Conservation (phyloP, 2,888 invertebrate species). For the Harpalus rufipes region DNA sequence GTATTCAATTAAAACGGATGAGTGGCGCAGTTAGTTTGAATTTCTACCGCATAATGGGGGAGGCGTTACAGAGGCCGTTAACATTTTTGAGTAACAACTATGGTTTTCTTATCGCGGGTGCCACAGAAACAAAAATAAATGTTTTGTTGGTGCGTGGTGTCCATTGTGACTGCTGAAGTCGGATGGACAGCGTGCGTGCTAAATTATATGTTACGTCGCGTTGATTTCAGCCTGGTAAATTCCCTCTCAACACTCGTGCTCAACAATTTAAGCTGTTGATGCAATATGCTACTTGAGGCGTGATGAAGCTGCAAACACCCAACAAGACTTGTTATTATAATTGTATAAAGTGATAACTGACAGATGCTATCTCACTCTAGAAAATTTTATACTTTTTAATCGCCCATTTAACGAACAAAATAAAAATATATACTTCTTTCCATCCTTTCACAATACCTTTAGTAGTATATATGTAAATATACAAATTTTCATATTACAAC, state of each 20-base stretch:
- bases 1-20: slow-evolving; percentile 75
- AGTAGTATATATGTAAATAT: too few relatives aligned
- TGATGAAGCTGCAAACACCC: slow-evolving; percentile 13
- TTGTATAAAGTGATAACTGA: slow-evolving; percentile 20
- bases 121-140: slow-evolving; percentile 66
- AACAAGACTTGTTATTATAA: slow-evolving; percentile 16
- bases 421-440: slow-evolving; percentile 2
- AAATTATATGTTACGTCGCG: slow-evolving; percentile 40
- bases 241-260: slow-evolving; percentile 31
- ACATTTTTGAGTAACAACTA: slow-evolving; percentile 74
- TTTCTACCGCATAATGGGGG: slow-evolving; percentile 73
- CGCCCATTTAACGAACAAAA: slow-evolving; percentile 22
- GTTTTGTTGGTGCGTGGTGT: slow-evolving; percentile 56
- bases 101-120: slow-evolving; percentile 69
- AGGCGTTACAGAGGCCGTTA: slow-evolving; percentile 74
- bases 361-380: neutral
- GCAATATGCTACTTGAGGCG: slow-evolving; percentile 43
- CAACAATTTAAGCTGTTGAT: slow-evolving; percentile 54
- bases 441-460: too few relatives aligned
- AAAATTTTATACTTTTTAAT: slow-evolving; percentile 11
- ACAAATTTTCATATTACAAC: too few relatives aligned
- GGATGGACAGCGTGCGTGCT: slow-evolving; percentile 40
- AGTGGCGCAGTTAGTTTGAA: slow-evolving; percentile 74
- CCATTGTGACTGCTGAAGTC: slow-evolving; percentile 34
- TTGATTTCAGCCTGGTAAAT: slow-evolving; percentile 21